Evolutionary conservation across 1,140 invertebrate genomes (phyloP).

Genomic region (Nautilus pompilius): DNA sequence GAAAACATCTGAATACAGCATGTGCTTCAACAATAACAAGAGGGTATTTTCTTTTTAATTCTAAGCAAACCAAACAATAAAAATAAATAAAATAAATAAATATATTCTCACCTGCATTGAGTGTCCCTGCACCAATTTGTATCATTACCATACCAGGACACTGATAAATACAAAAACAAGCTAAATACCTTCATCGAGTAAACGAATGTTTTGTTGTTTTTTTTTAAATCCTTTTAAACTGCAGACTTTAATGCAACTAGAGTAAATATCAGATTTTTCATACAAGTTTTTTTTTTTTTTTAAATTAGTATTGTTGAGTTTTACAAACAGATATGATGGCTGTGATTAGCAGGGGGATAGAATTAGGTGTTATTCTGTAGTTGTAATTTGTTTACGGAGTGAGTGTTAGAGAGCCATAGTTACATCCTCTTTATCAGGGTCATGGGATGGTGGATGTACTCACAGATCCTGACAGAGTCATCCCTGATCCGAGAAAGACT

Average conservation of each 20-base stretch:
- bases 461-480: slow-evolving; percentile 40
- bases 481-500: slow-evolving; percentile 35
- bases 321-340: slow-evolving; percentile 1
- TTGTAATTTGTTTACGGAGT: background rate
- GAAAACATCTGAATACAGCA: no score
- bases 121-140: slow-evolving; percentile 38
- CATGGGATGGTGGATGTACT: slow-evolving; percentile 9
- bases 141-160: slow-evolving; percentile 43
- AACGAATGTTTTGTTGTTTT: no score
- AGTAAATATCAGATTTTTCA: slow-evolving; percentile 1
- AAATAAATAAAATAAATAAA: no score
- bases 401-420: background rate
- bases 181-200: no score
- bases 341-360: background rate
- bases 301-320: no score
- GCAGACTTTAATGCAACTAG: background rate
- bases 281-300: no score
- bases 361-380: background rate
- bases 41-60: background rate
- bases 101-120: slow-evolving; percentile 41
- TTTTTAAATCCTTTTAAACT: background rate
- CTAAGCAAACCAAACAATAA: background rate
- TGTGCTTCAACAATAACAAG: background rate
- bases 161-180: slow-evolving; percentile 20
- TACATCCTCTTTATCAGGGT: background rate